These are phyloP conservation scores for Colaptes auratus DNA, from an alignment of 2,113 vertebrate genomes.

Conservation along the genomic window DNA sequence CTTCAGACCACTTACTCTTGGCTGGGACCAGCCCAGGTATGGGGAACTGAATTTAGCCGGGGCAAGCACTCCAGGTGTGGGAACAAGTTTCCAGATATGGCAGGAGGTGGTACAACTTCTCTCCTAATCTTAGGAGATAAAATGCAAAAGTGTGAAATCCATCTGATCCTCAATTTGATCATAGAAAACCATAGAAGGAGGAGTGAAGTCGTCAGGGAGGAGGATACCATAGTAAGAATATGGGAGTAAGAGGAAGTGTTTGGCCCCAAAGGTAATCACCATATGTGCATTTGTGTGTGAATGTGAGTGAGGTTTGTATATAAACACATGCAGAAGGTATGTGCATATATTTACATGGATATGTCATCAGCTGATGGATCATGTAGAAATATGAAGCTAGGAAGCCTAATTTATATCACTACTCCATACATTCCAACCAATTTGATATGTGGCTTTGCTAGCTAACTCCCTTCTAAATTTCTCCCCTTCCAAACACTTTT, in stretches of 20 bases:
- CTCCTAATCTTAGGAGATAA: background rate
- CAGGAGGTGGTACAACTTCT: background rate
- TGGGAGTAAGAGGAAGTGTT: slow-evolving; percentile 3
- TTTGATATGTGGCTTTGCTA: background rate
- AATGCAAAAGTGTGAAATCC: background rate
- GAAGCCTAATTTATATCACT: slow-evolving; percentile 25
- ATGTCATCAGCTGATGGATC: slow-evolving; percentile 42
- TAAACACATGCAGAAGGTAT: background rate
- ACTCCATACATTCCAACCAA: slow-evolving; percentile 22
- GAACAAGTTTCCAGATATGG: background rate
- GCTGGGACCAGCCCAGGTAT: background rate
- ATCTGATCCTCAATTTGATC: background rate
- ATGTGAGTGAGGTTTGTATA: background rate
- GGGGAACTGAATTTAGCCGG: background rate
- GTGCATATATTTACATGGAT: slow-evolving; percentile 19
- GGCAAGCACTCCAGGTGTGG: background rate
- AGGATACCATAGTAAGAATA: background rate
- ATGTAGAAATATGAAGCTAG: slow-evolving; percentile 2
- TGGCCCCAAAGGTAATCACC: background rate
- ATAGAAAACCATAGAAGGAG: background rate
- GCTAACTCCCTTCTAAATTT: background rate
- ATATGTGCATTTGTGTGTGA: slow-evolving; percentile 5
- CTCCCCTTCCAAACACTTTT: background rate
- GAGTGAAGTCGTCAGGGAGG: background rate
- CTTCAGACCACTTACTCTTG: background rate